These are phyloP conservation scores for Heliangelus exortis DNA, from an alignment of 2,797 vertebrate species.

Conservation along the genomic window DNA sequence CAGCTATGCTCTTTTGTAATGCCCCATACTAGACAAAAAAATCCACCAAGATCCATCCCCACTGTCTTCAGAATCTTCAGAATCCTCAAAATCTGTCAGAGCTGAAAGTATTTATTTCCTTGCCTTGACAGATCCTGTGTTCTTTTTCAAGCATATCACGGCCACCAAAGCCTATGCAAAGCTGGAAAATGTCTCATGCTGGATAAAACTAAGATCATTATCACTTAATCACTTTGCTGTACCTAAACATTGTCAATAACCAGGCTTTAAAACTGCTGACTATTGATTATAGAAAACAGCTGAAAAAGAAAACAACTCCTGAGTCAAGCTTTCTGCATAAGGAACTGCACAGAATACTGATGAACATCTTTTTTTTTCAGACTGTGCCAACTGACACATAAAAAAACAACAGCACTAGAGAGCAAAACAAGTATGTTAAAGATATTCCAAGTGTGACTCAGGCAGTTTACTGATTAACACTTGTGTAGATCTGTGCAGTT, in stretches of 20 bases:
- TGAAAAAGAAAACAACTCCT: slow-evolving; percentile 48
- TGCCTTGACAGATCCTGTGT: neutral
- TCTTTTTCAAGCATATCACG: slow-evolving; percentile 10
- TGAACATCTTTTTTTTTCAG: slow-evolving; percentile 76
- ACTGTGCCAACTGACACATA: slow-evolving; percentile 69
- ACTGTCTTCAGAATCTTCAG: neutral
- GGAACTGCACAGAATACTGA: slow-evolving; percentile 74
- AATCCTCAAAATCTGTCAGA: neutral
- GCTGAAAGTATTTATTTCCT: slow-evolving; percentile 32
- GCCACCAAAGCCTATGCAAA: slow-evolving; percentile 18
- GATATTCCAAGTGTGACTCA: slow-evolving; percentile 73
- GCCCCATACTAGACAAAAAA: slow-evolving; percentile 38
- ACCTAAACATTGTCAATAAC: slow-evolving; percentile 55
- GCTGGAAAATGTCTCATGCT: slow-evolving; percentile 34
- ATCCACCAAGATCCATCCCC: neutral
- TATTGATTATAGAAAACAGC: slow-evolving; percentile 61
- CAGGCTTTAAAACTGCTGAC: slow-evolving; percentile 11
- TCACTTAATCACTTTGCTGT: slow-evolving; percentile 63
- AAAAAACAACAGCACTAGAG: slow-evolving; percentile 69
- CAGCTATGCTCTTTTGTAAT: slow-evolving; percentile 10
- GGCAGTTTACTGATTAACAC: slow-evolving; percentile 79
- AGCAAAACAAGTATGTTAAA: slow-evolving; percentile 74
- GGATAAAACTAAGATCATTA: slow-evolving; percentile 61
- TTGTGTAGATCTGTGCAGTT: slow-evolving; percentile 61
- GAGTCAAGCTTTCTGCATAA: slow-evolving; percentile 58